Conservation (phyloP, 2,888 invertebrate genomes). For the Hyppa rectilinea region DNA sequence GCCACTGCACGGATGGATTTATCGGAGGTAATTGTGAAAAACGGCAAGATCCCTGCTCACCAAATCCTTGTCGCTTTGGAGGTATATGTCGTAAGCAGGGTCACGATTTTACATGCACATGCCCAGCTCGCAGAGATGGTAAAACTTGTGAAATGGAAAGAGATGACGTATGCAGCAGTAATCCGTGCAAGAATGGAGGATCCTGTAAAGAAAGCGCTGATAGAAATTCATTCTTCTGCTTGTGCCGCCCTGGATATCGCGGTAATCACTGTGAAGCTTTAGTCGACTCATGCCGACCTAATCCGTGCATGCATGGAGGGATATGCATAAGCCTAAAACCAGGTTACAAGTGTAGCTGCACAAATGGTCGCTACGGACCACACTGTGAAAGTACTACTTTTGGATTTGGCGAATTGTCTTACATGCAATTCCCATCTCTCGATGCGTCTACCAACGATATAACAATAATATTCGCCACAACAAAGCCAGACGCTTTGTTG, state of each 20-base stretch:
- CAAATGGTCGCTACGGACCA: conserved; percentile 96
- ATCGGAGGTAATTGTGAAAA: conserved; percentile 95
- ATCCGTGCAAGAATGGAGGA: conserved; percentile 97
- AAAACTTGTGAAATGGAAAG: conserved; percentile 95
- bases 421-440: conserved; percentile 96
- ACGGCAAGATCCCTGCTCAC: conserved; percentile 97
- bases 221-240: conserved; percentile 96
- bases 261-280: conserved; percentile 97
- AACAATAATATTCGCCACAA: conserved; percentile 97
- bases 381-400: conserved; percentile 97
- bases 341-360: conserved; percentile 96
- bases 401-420: conserved; percentile 97
- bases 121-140: conserved; percentile 95
- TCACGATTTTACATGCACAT: conserved; percentile 95
- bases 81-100: conserved; percentile 96
- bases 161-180: conserved; percentile 95
- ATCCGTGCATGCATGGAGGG: conserved; percentile 98
- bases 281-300: conserved; percentile 97
- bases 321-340: conserved; percentile 97
- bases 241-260: conserved; percentile 97
- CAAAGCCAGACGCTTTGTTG: conserved; percentile 96
- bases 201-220: conserved; percentile 97
- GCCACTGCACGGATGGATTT: conserved; percentile 96
- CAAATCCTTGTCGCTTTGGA: conserved; percentile 96
- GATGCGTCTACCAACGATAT: conserved; percentile 97